These are phyloP conservation scores for Diploscapter pachys DNA, from an alignment of 1,140 invertebrate species.

Conservation along the genomic window DNA sequence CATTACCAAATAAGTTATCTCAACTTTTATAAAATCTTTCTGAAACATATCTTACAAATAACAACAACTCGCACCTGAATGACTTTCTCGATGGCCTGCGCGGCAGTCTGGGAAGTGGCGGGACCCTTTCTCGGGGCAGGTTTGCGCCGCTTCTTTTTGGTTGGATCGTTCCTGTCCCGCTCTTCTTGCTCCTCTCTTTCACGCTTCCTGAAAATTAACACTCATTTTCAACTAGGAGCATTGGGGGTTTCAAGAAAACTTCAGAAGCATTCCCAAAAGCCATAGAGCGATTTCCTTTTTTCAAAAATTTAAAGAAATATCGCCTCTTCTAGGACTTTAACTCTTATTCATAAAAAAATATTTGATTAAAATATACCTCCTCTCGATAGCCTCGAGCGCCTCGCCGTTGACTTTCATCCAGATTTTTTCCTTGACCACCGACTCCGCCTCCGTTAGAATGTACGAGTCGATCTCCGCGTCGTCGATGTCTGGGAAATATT, in stretches of 20 bases:
- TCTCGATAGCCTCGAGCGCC: constrained; percentile 47
- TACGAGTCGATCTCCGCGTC: constrained; percentile 56
- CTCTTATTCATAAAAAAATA: too few species aligned
- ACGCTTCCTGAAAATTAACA: constrained; percentile 11
- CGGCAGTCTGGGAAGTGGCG: constrained; percentile 44
- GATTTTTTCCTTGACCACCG: constrained; percentile 46
- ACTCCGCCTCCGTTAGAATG: constrained; percentile 47
- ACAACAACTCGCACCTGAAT: constrained; percentile 41
- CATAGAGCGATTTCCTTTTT: too few species aligned
- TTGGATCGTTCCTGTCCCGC: constrained; percentile 16
- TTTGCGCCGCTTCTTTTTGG: constrained; percentile 36
- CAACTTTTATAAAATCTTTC: constrained; percentile 11
- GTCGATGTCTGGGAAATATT: constrained; percentile 44
- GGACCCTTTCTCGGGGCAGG: constrained; percentile 25
- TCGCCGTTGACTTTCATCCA: constrained; percentile 54
- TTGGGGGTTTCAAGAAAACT: too few species aligned
- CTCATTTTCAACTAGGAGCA: too few species aligned
- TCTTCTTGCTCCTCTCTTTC: constrained; percentile 44
- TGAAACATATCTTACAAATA: not conserved
- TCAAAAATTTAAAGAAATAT: too few species aligned
- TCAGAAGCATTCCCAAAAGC: too few species aligned
- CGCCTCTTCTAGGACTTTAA: too few species aligned
- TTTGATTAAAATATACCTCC: constrained; percentile 14
- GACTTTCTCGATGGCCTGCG: constrained; percentile 55
- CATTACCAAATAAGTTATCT: too few species aligned